Evolutionary conservation across 2,113 vertebrate species (phyloP).

Genomic region (Bubo blakistoni): DNA sequence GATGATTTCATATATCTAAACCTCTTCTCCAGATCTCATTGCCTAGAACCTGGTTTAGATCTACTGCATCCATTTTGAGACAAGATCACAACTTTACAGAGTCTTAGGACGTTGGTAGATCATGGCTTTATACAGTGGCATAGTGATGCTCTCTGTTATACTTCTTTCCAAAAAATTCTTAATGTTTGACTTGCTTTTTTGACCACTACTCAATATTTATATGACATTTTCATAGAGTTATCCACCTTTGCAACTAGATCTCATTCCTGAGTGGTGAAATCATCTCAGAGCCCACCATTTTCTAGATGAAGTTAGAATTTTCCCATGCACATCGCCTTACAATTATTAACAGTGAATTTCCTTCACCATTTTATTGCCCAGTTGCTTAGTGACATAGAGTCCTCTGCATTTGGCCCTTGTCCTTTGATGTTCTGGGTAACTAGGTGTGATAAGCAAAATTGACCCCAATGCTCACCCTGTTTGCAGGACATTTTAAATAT

Average conservation of each 20-base stretch:
- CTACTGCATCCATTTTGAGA: not conserved
- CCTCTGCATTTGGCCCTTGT: not conserved
- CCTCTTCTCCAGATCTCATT: not conserved
- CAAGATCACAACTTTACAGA: not conserved
- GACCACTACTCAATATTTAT: not conserved
- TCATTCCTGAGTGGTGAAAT: not conserved
- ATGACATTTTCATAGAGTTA: not conserved
- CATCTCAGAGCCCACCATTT: not conserved
- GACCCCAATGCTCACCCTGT: not conserved
- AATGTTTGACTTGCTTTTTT: not conserved
- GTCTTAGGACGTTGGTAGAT: not conserved
- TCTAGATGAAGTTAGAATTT: not conserved
- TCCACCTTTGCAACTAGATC: not conserved
- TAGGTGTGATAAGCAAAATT: not conserved
- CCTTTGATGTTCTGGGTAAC: not conserved
- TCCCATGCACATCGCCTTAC: not conserved
- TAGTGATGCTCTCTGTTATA: not conserved
- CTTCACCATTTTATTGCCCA: not conserved
- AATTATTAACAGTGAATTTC: not conserved
- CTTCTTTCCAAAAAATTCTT: not conserved
- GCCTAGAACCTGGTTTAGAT: not conserved
- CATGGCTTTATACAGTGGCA: accelerated
- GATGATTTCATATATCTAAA: not conserved
- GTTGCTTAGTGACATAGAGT: not conserved
- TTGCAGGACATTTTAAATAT: not conserved